Base-by-base conservation (phyloP, 2,888 invertebrate species). In the Ptilodon capucinus region DNA sequence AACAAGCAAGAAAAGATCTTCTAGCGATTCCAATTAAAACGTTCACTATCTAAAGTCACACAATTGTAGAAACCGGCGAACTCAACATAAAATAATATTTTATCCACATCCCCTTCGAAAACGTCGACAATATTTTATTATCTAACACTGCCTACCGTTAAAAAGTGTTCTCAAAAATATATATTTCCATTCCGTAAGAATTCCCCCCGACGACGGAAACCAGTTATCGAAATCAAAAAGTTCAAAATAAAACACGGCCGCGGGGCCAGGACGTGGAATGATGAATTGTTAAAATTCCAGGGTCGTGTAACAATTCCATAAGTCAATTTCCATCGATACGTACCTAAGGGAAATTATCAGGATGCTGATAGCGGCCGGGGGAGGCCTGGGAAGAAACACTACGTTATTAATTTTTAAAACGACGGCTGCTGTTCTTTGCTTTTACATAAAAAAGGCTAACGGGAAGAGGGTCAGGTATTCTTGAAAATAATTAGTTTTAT, bases 281-380 rank as follows among this genome's bases (percentile, higher is more conserved):
- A 76, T 75, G 74, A 75, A 79, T 79, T 74, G 76, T 79, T 74
- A 75, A 74, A 75, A 79, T 74, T 79, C 74, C 51, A 47, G 54
- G 46, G 60, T 57, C 72, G 70, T 70, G 74, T 70, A 69, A 78
- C 74, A 74, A 73, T 79, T 78, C 71, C 68, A 71, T 74, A 75
- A 80, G 79, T 80, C 78, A 77, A 79, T 79, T 76, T 64, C 48
- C 51, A 23, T 60, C 74, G 68, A 76, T 79, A 73, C 74, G 76
- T 75, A 74, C 81, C 84, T 74, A 64, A 53, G 84, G 82, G 84
- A 83, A 82, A 81, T 83, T 83, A 81, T 79, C 61, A 68, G 63
- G 68, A 75, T 68, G 66, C 50, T 62, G 69, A 71, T 72, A 64
- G 66, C 52, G 46, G 51, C 51, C 51, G 58, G 64, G 60, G 54